Base-by-base conservation (phyloP, 2,113 vertebrate species). In the Maccullochella peelii region DNA sequence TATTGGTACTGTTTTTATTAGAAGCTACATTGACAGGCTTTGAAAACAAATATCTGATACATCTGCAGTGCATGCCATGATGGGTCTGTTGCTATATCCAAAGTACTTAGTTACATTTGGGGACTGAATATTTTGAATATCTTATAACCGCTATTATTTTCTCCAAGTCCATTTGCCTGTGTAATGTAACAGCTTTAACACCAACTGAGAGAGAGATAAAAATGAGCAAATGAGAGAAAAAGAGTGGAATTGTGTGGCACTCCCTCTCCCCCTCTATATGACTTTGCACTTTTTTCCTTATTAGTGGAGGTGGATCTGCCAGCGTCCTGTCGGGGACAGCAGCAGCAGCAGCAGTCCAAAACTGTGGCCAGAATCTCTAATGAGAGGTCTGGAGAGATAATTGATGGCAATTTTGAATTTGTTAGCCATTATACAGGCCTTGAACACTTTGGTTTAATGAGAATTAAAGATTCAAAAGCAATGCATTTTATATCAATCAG, bases 391-490 rank as follows among this genome's bases (percentile, higher is more conserved):
- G 47, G 47, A 67, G 78, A 81, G 76, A 93, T 91, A 93, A 93
- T 87, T 88, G 81, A 93, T 84, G 86, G 84, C 87, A 82, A 90
- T 91, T 91, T 87, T 83, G 90, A 90, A 92, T 93, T 88, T 87
- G 81, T 68, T 77, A 71, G 84, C 63, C 76, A 88, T 85, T 88
- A 87, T 75, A 77, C 11, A 47, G 73, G 71, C 77, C 71, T 78
- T 84, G 76, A 73, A 85, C 82, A 63, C 82, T 89, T 85, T 76
- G 12, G 73, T 75, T 91, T 91, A 93, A 93, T 93, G 91, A 93
- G 88, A 91, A 93, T 93, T 92, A 92, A 93, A 91, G 89, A 94
- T 93, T 92, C 76, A 93, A 90, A 91, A 82, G 91, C 83, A 91
- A 89, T 86, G 91, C 89, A 86, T 92, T 94, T 93, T 91, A 87